Conservation (phyloP, 2,888 invertebrate species). For the Drosophila meridionalis region DNA sequence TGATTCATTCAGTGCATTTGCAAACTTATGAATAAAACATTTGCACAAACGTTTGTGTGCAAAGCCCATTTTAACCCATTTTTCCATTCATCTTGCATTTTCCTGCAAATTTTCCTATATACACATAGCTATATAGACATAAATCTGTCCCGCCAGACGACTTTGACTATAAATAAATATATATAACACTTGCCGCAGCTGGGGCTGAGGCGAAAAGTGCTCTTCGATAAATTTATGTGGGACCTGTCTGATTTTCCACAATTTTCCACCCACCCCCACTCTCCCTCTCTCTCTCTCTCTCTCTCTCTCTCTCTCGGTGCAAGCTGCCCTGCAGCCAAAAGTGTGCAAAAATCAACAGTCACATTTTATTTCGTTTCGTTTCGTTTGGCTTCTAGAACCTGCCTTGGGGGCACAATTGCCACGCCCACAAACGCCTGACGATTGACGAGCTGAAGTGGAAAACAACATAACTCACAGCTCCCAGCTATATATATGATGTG, state of each 20-base stretch:
- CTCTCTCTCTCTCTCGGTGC: not conserved
- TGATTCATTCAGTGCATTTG: conserved; percentile 48
- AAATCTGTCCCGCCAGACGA: conserved; percentile 47
- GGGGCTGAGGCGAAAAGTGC: conserved; percentile 21
- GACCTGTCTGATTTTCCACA: conserved; percentile 46
- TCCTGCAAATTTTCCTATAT: conserved; percentile 8
- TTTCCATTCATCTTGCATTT: conserved; percentile 70
- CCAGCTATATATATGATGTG: not conserved
- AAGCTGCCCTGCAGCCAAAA: not conserved
- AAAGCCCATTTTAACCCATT: conserved; percentile 65
- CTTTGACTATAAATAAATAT: conserved; percentile 70
- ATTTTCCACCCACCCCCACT: not conserved
- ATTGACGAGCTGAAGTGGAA: conserved; percentile 59
- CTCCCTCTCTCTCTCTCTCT: not conserved
- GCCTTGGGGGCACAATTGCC: conserved; percentile 26
- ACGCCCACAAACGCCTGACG: conserved; percentile 37
- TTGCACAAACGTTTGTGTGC: conserved; percentile 42
- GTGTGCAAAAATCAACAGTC: conserved; percentile 65
- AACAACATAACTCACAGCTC: conserved; percentile 25
- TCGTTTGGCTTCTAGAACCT: conserved; percentile 41
- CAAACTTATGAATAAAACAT: conserved; percentile 58
- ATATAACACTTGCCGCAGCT: conserved; percentile 58
- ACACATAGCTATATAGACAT: conserved; percentile 34
- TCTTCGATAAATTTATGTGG: conserved; percentile 57
- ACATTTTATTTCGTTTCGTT: conserved; percentile 53